Percentiles rank a stretch among this genome's conserved stretches.
These are phyloP conservation scores for Neomicropteryx cornuta DNA, from an alignment of 1,140 invertebrate genomes.

Conservation along the genomic window DNA sequence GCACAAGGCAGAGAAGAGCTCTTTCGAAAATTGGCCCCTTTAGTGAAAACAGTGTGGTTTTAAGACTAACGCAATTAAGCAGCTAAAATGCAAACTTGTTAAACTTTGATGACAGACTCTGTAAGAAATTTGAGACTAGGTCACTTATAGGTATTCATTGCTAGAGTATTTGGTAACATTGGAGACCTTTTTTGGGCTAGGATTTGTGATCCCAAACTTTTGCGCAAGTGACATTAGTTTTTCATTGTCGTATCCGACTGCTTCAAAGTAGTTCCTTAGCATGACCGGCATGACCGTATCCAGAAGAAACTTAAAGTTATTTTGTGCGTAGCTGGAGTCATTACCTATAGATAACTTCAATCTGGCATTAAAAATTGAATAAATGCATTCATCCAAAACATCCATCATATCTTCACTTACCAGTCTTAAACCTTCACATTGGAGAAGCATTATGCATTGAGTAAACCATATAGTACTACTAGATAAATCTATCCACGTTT, in stretches of 20 bases:
- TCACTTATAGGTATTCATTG: conserved; percentile 41
- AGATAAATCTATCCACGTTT: conserved; percentile 39
- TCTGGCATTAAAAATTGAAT: conserved; percentile 34
- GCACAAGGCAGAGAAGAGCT: no score
- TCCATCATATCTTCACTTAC: conserved; percentile 40
- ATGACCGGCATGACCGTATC: conserved; percentile 35
- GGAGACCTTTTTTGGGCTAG: conserved; percentile 28
- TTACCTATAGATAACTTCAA: conserved; percentile 28
- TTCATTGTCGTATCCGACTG: conserved; percentile 38
- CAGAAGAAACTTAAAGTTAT: conserved; percentile 37
- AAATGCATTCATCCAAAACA: conserved; percentile 33
- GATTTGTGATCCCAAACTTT: conserved; percentile 32
- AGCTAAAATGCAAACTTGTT: no score
- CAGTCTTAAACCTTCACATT: conserved; percentile 34
- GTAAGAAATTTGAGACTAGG: no score
- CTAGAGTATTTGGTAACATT: conserved; percentile 41
- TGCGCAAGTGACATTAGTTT: conserved; percentile 32
- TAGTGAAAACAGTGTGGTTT: no score
- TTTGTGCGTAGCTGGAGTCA: conserved; percentile 35
- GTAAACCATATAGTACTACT: conserved; percentile 41
- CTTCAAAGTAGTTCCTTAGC: conserved; percentile 34
- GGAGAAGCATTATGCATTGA: conserved; percentile 34
- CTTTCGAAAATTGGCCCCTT: no score
- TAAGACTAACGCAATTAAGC: no score
- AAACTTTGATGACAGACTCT: no score